Base-by-base conservation (phyloP, 35 echinoderm and acorn worm species). In the Heliocidaris erythrogramma region DNA sequence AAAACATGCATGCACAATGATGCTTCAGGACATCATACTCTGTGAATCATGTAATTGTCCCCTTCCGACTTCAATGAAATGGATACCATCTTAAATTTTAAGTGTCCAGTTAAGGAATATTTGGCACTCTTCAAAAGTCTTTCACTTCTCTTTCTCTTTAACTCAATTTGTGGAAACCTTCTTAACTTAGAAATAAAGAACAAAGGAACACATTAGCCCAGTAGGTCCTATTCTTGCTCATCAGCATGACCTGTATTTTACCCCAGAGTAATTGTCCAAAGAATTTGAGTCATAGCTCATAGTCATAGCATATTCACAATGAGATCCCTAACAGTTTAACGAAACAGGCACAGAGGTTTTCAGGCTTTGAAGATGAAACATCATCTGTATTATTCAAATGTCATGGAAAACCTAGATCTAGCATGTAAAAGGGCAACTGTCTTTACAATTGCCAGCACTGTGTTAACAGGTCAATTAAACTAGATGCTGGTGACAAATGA, bases 21-120 rank as follows among this genome's bases (percentile, higher is more conserved):
- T 78, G 65, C 18, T 78, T 7, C 65, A 7, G 65, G 27, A 78
- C 18, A 71, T 16, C 61, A 71, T 21, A 78, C 65, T 24, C 21
- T 78, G 65, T n/a, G 65, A 78, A 78, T 78, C 65, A 78, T 78
- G 65, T 78, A 78, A 78, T 78, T 78, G 65, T 78, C 65, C 65
- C 65, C 27, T 78, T 78, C 65, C 65, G 65, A 78, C 65, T 78
- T 78, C 27, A 21, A 78, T 24, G 65, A 78, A 78, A 78, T 78
- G 65, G 65, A 78, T n/a, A 78, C 65, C 65, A 78, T 18, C 65
- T 8, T 27, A 78, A 5, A 78, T 7, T 78, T 78, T 2, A n/a
- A n/a, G 35, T 78, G 65, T 78, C 65, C 65, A 78, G 21, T 27
- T 6, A 78, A 78, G 5, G 17, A n/a, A 78, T 27, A 18, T 78